Evolutionary conservation across 2,797 vertebrate species (phyloP).

Genomic region (Pachyuromys duprasi): DNA sequence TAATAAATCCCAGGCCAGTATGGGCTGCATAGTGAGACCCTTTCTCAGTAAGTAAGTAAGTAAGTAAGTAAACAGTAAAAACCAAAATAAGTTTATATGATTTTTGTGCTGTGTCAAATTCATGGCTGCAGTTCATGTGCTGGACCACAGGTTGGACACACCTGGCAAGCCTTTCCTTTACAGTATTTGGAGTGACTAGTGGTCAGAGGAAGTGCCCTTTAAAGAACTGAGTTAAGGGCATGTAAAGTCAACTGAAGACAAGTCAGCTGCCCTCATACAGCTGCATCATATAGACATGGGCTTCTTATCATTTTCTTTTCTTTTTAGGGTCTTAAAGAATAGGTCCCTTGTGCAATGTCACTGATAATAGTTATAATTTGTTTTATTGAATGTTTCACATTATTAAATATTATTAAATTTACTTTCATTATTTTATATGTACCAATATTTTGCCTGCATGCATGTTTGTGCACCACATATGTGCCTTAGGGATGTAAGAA

Average conservation of each 20-base stretch:
- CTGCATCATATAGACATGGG: background rate
- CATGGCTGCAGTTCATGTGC: background rate
- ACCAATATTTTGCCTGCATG: background rate
- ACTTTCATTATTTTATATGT: background rate
- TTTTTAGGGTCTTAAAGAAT: background rate
- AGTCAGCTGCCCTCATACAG: no score
- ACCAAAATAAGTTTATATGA: background rate
- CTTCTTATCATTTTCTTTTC: background rate
- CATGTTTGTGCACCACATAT: background rate
- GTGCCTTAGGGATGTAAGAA: background rate
- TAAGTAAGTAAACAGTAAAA: background rate
- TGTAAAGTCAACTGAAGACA: background rate
- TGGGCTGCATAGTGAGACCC: background rate
- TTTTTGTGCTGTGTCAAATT: background rate
- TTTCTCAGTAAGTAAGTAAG: background rate
- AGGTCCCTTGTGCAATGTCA: background rate
- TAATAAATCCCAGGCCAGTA: background rate
- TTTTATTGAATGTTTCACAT: background rate
- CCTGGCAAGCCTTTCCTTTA: background rate
- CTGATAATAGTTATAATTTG: background rate
- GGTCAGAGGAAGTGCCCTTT: background rate
- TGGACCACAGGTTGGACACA: background rate
- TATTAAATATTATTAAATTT: background rate
- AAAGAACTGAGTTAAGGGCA: background rate
- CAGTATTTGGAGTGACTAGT: background rate